Evolutionary conservation across 2,113 vertebrate species (phyloP), one percentile per base, ranked within the genome.

Genomic region (Cololabis saira): DNA sequence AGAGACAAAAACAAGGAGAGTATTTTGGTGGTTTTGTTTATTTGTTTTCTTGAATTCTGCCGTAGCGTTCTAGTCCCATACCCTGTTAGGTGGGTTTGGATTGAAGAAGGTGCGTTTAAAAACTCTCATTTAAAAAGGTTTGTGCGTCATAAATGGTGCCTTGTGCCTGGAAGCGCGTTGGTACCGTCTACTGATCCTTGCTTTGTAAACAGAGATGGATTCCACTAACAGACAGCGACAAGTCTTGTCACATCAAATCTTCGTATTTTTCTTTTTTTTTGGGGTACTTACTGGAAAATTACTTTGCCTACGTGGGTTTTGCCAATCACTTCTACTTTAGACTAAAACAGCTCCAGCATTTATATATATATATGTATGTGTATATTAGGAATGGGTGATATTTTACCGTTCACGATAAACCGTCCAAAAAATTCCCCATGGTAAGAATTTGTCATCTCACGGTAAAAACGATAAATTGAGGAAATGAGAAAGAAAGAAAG

Each of bases 1-100:
- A 56, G 67, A 67, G 57, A 73, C 48, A 19, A 78, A 85, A 78
- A 85, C 83, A 80, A 76, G 61, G 14, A 19, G 58, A 58, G 69
- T 70, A 52, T 80, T 89, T 74, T 87, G 85, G 79, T 88, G 65
- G 76, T 57, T 72, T 74, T 58, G 55, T 56, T 62, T 14, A n/a
- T n/a, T n/a, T n/a, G n/a, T 12, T 15, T 5, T 19, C 3, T 18
- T 11, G 54, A 59, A 53, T 56, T 74, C 65, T 61, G 63, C 55
- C 73, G 51, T 19, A 68, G 53, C n/a, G n/a, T n/a, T n/a, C n/a
- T n/a, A n/a, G n/a, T n/a, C 67, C 67, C 43, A 68, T 69, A 76
- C 89, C 87, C 88, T 90, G 84, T 81, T 71, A 0, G 16, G 75
- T 67, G 60, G 71, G 77, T 89, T 85, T 82, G 71, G 80, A 27